A percentile compares a stretch with the other conserved stretches of the same genome.
These are phyloP conservation scores for Aphis craccivora DNA, from an alignment of 1,140 invertebrate genomes.

Conservation along the genomic window DNA sequence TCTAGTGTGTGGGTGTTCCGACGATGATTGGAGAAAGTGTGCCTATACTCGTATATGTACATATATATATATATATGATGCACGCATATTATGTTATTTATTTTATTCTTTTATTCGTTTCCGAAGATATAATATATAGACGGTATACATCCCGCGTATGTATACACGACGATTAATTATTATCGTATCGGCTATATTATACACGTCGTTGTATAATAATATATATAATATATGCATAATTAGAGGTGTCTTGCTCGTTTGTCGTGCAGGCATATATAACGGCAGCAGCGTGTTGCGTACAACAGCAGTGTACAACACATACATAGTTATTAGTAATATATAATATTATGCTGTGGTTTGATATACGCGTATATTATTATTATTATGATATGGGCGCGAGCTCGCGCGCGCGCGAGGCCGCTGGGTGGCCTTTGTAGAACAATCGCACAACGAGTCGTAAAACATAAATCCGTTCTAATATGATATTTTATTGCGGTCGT, in stretches of 20 bases:
- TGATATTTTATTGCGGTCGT: slow-evolving; percentile 51
- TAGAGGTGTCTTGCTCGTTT: background rate
- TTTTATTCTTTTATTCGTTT: background rate
- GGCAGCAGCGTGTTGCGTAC: background rate
- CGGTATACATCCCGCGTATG: no score
- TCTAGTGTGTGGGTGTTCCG: slow-evolving; percentile 8
- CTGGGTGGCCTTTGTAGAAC: slow-evolving; percentile 33
- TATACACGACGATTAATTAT: no score
- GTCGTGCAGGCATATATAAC: background rate
- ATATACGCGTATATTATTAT: background rate
- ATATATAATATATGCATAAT: background rate
- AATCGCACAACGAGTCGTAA: slow-evolving; percentile 32
- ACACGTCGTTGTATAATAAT: background rate
- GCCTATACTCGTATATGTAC: background rate
- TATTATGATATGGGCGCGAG: background rate
- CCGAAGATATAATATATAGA: background rate
- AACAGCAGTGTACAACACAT: background rate
- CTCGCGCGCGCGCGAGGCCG: background rate
- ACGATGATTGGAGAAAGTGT: slow-evolving; percentile 18
- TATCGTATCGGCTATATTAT: no score
- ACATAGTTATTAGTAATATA: background rate
- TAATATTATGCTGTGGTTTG: background rate
- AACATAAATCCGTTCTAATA: slow-evolving; percentile 48
- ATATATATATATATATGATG: background rate
- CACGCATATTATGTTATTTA: background rate